Base-by-base conservation (phyloP, 2,797 vertebrate species). In the Leptoclinus maculatus region DNA sequence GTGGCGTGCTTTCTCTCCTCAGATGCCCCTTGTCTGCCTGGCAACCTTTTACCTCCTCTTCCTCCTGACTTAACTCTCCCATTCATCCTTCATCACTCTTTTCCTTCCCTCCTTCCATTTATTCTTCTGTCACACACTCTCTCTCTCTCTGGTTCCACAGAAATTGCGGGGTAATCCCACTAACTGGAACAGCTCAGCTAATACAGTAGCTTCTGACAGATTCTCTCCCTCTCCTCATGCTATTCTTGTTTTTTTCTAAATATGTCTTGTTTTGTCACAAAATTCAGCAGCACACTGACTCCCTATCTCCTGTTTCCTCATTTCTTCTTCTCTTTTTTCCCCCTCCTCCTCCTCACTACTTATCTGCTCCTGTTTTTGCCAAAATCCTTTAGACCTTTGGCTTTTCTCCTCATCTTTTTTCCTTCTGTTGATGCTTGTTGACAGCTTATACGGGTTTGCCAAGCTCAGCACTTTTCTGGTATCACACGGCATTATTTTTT, bases 131-230 rank as follows among this genome's bases (percentile, higher is more conserved):
- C 71, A 66, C 49, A 2, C 56, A 38, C 64, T 53, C 66, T 17
- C 32, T 53, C 64, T 49, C 54, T 32, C 41, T 73, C 60, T 29
- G 60, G 62, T 71, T 62, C 39, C 67, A 57, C 72, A 83, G 71
- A 83, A 82, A 45, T 71, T 66, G 83, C 53, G 65, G 75, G 76
- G 59, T 87, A 88, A 89, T 88, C 90, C 80, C 78, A 63, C 85
- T 86, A 86, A 89, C 87, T 85, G 89, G 87, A 92, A 78, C 88
- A 83, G 73, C 81, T 86, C 85, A 60, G 63, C 66, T 91, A 89
- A 90, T 88, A 89, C 23, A 54, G 84, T 74, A 41, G 70, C 80
- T 83, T 87, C 70, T 84, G 83, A 90, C 87, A 86, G 63, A 87
- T 90, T 84, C 78, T 66, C 23, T 78, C 43, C 58, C 70, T 83